phyloP scores from a whole-genome alignment of 2,797 vertebrate genomes.

The Myotis planiceps region DNA sequence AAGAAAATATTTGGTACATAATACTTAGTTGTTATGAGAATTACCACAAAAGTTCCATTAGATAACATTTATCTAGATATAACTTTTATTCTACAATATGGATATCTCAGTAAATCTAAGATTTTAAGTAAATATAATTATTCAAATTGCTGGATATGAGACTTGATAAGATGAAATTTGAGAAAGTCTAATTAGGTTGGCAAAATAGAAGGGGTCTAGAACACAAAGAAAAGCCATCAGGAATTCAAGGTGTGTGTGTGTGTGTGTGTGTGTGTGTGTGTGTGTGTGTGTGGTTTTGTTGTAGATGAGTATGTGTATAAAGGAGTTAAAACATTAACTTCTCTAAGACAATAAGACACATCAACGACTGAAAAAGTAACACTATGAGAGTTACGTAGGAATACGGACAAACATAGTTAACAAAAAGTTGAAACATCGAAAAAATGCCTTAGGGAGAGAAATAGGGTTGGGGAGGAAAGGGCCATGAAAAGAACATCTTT shows the following conservation, averaged over 20 bases:
- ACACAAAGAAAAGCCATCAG: background rate
- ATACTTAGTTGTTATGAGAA: background rate
- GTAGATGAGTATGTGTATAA: background rate
- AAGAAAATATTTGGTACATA: background rate
- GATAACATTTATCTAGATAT: background rate
- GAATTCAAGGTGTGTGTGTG: background rate
- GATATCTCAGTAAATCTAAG: background rate
- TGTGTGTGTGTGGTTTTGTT: background rate
- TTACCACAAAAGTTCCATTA: background rate
- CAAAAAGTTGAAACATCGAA: background rate
- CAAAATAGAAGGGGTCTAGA: background rate
- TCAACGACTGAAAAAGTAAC: background rate
- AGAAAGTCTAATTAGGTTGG: background rate
- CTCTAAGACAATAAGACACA: background rate
- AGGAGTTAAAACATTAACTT: background rate
- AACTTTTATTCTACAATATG: background rate
- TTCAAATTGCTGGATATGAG: background rate
- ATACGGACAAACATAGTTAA: background rate
- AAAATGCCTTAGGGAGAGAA: background rate
- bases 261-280: background rate
- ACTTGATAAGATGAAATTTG: background rate
- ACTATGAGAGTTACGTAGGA: fast-evolving
- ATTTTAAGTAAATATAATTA: background rate
- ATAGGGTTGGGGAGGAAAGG: background rate
- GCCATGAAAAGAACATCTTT: fast-evolving